Base-by-base conservation (phyloP, 1,140 invertebrate species). In the Scaptomyza montana region DNA sequence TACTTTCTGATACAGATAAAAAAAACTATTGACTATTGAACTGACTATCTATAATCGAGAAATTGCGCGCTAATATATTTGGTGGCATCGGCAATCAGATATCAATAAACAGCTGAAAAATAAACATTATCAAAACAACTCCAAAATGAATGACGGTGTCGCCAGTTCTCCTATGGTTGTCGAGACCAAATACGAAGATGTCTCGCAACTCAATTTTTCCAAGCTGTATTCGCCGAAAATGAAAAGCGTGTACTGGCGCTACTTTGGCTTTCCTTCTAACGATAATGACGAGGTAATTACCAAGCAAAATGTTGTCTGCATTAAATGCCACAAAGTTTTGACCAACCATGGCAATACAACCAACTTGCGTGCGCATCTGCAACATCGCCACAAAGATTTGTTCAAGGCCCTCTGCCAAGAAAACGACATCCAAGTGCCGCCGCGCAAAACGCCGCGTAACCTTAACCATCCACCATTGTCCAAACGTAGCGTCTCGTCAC, bases 161-260 rank as follows among this genome's bases (percentile, higher is more conserved):
- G 54, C 75, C 43, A 46, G 56, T 46, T 89, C 82, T 30, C 79
- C 84, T 25, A 74, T 84, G 50, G 76, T 78, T 30, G 64, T 82
- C 33, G 84, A 84, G 13, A 50, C 87, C 54, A 87, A 87, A 62
- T 84, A 85, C 41, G 84, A 87, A 21, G 84, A 87, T 80, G 77
- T 89, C 64, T 82, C 79, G 51, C 79, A 89, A 53, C 62, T 89
- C 10, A 91, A 91, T 51, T 91, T 91, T 30, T 78, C 84, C 60
- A 91, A 91, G 55, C 77, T 91, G 46, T 87, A 91, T 55, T 89
- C 87, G 54, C 90, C 90, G 5, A 91, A 91, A 67, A 95, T 95
- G 94, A 91, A 94, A 60, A 94, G 94, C 74, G 94, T 94, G 47
- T 95, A 95, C 79, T 95, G 94, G 94, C 94, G 94, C 74, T 94